Base-by-base conservation (phyloP, 2,888 invertebrate species). In the Anagyrus pseudococci region DNA sequence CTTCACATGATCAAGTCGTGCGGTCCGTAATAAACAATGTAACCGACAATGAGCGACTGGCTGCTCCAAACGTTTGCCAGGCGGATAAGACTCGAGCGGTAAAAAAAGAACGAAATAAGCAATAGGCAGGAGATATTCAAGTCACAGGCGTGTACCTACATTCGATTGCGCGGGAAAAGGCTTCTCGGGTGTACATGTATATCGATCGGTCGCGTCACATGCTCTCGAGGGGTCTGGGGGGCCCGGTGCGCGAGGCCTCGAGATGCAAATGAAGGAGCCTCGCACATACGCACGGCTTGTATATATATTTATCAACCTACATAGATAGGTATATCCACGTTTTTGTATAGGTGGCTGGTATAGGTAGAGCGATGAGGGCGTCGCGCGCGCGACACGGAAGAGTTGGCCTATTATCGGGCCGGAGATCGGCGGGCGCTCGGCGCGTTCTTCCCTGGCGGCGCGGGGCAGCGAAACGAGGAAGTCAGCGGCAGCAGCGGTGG, bases 371-470 rank as follows among this genome's bases (percentile, higher is more conserved):
- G 65, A 62, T 58, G 64, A 58, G 65, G 58, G 65, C n/a, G n/a
- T n/a, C n/a, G n/a, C n/a, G n/a, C 65, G 40, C 52, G 58, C 55
- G 56, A 65, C 55, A 58, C 61, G 62, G 64, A 65, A 61, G 57
- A 61, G 52, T 37, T 62, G n/a, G n/a, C 47, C 44, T 56, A n/a
- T n/a, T n/a, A n/a, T n/a, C 20, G 13, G 62, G 66, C 62, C 62
- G 62, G 62, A 66, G 62, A 66, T 66, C 65, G 44, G 17, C 43
- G 43, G 17, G 7, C 43, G 17, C 3, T n/a, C 43, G 33, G 33
- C 33, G 33, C 33, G 33, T n/a, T n/a, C n/a, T n/a, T n/a, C n/a
- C n/a, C n/a, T n/a, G n/a, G n/a, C n/a, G n/a, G n/a, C n/a, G n/a
- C n/a, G n/a, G n/a, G n/a, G n/a, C n/a, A n/a, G n/a, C n/a, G n/a